A percentile compares a stretch with the other conserved stretches of the same genome.
Conservation (phyloP, 2,113 vertebrate species). For the zebrafish (Danio rerio) region GRCz12tu NC_133190.1:16332001-16332500, state of each 20-base stretch:
- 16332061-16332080: too few relatives aligned
- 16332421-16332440: background rate
- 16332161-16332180: background rate
- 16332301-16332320: background rate
- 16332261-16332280: background rate
- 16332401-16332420: background rate
- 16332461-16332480: background rate
- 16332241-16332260: background rate
- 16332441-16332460: background rate
- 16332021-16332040: too few relatives aligned
- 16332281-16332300: background rate
- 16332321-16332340: background rate
- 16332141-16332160: too few relatives aligned
- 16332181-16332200: constrained; percentile 21
- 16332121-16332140: background rate
- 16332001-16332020: too few relatives aligned
- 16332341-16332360: background rate
- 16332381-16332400: background rate
- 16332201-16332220: constrained; percentile 39
- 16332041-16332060: too few relatives aligned
- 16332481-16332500: background rate
- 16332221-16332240: constrained; percentile 26
- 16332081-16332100: too few relatives aligned
- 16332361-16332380: background rate
- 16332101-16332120: background rate